A percentile compares a stretch with the other conserved stretches of the same genome.
phyloP scores from a whole-genome alignment of 1,140 invertebrate genomes.

The Archivesica marissinica region DNA sequence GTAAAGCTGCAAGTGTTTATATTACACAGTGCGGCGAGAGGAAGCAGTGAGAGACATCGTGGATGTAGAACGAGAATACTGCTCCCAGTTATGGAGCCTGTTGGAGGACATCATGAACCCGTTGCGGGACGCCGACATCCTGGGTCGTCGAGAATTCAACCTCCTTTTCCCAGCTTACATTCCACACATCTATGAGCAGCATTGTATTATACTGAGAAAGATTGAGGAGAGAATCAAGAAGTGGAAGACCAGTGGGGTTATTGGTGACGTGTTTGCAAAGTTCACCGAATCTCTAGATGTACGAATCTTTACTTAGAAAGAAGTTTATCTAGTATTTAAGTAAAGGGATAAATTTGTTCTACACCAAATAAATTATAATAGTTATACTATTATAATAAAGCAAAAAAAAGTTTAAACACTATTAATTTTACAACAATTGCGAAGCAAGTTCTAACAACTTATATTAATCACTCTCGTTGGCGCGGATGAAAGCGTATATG shows the following conservation, averaged over 20 bases:
- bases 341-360: too few relatives aligned
- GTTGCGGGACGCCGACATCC: conserved; percentile 78
- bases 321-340: too few relatives aligned
- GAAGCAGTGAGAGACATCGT: conserved; percentile 81
- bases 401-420: too few relatives aligned
- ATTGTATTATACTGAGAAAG: conserved; percentile 81
- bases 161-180: conserved; percentile 83
- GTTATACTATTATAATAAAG: too few relatives aligned
- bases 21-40: conserved; percentile 73
- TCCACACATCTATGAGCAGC: conserved; percentile 82
- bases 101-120: conserved; percentile 82
- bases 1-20: neutral
- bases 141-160: conserved; percentile 79
- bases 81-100: conserved; percentile 82
- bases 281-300: conserved; percentile 71
- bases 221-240: conserved; percentile 81
- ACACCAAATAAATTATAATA: too few relatives aligned
- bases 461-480: too few relatives aligned
- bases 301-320: too few relatives aligned
- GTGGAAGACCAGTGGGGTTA: conserved; percentile 73
- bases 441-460: too few relatives aligned
- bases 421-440: too few relatives aligned
- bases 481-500: too few relatives aligned
- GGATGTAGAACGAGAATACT: conserved; percentile 84
- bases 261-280: conserved; percentile 74